These are phyloP conservation scores for Nematostella vectensis DNA, from an alignment of 92 coral and sea anemone genomes.

Conservation along the genomic window DNA sequence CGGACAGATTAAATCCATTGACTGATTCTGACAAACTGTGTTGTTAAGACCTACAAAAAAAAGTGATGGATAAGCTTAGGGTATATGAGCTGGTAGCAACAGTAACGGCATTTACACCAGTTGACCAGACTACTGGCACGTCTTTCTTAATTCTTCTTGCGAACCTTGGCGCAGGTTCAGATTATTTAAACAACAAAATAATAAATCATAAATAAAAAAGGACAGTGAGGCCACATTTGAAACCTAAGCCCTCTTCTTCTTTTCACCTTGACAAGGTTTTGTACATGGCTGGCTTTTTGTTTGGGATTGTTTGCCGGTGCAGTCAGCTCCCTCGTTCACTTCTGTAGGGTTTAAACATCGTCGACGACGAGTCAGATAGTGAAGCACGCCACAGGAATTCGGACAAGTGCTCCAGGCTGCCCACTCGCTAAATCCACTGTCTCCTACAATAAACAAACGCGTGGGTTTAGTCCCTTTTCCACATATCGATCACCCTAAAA, in stretches of 20 bases:
- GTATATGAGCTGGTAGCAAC: too few relatives aligned
- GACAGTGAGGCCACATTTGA: background rate
- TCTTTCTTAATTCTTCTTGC: too few relatives aligned
- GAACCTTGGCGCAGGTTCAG: too few relatives aligned
- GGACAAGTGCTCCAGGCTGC: conserved; percentile 58
- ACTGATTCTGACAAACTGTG: conserved; percentile 30
- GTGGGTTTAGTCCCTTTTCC: background rate
- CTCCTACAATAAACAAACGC: conserved; percentile 5
- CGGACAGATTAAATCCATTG: conserved; percentile 23
- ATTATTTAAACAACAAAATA: too few relatives aligned
- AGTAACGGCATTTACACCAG: too few relatives aligned
- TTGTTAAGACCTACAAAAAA: conserved; percentile 15
- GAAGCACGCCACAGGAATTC: conserved; percentile 39
- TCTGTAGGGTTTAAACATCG: conserved; percentile 23
- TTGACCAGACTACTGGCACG: too few relatives aligned
- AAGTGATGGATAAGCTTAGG: background rate
- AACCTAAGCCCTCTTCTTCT: too few relatives aligned
- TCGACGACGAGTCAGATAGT: conserved; percentile 29
- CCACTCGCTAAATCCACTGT: conserved; percentile 53
- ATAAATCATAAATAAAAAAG: background rate
- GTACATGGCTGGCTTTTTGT: conserved; percentile 22
- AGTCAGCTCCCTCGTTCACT: conserved; percentile 25
- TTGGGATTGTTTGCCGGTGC: conserved; percentile 24
- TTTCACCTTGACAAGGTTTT: conserved; percentile 31
- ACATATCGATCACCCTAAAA: too few relatives aligned